phyloP scores from a whole-genome alignment of 2,113 vertebrate species.

The Sphaerodactylus townsendi region DNA sequence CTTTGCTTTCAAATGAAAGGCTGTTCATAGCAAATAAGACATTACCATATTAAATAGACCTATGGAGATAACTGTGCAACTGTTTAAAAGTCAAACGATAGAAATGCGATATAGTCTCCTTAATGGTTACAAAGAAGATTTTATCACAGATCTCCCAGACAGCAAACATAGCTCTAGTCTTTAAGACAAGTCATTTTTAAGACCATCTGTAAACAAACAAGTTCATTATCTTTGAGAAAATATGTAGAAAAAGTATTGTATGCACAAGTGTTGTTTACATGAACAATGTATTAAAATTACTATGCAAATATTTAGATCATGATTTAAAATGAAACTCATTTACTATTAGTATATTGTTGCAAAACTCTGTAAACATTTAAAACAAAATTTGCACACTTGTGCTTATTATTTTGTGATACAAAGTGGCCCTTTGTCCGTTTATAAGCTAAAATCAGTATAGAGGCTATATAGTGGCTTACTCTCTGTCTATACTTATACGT shows the following conservation, averaged over 20 bases:
- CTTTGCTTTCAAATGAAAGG: conserved; percentile 29
- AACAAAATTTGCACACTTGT: background rate
- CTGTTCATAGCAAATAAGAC: conserved; percentile 1
- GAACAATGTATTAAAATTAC: background rate
- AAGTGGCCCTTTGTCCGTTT: background rate
- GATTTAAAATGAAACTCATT: background rate
- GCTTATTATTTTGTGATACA: background rate
- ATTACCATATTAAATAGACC: conserved; percentile 9
- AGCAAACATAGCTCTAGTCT: conserved; percentile 28
- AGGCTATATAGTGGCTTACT: conserved; percentile 7
- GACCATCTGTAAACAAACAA: conserved; percentile 30
- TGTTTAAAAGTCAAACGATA: conserved; percentile 32
- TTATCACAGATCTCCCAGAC: conserved; percentile 15
- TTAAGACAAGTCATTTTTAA: conserved; percentile 47
- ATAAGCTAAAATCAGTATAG: background rate
- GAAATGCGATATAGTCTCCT: conserved; percentile 10
- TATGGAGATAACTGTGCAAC: conserved; percentile 4
- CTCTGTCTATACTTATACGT: background rate
- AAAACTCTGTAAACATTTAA: background rate
- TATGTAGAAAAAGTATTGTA: background rate
- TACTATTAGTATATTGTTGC: background rate
- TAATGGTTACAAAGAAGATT: conserved; percentile 40
- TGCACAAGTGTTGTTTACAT: background rate
- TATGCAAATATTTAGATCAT: background rate
- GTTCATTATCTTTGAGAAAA: background rate